Evolutionary conservation across 2,888 invertebrate species (phyloP), one percentile per base, ranked within the genome.

Genomic region (Nesidiocoris tenuis): DNA sequence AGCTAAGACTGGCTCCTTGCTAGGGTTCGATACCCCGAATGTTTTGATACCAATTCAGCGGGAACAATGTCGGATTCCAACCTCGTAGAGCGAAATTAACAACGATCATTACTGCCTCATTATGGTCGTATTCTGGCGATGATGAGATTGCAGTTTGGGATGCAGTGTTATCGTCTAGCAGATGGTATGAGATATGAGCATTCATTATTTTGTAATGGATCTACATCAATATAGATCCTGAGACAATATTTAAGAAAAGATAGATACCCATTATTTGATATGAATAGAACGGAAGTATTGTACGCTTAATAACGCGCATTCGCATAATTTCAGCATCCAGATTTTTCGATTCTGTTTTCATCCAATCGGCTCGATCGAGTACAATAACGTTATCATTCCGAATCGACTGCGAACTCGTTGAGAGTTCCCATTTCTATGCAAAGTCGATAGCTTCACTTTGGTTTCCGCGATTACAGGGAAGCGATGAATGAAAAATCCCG

Each of bases 1-100:
- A 67, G 67, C 55, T 55, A 7, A 39, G 39, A 39, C 39, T 39
- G 19, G 55, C 67, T 57, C 59, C 70, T 70, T 70, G 59, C 25
- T 57, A 57, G 70, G 19, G 59, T 57, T 59, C 12, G 3, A 39
- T 39, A 3, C 39, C 39, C 5, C 12, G 39, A 39, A 39, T 39
- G 39, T 39, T 39, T 12, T 7, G 39, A 39, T 39, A 7, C 39
- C 39, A 7, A 39, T 12, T 39, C 39, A 7, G 5, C 5, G 12
- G 39, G 39, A 39, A 39, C 39, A 39, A 39, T 39, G 12, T 7
- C 39, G 39, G 12, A 39, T 39, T 12, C 39, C 39, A 39, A 39
- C 39, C 39, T 39, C 39, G 39, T 39, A 39, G 3, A 39, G 39
- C 39, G 39, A 39, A 39, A 39, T 39, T 39, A 39, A 39, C 39